Evolutionary conservation across 2,797 vertebrate genomes (phyloP).

Genomic region (Lagorchestes hirsutus): DNA sequence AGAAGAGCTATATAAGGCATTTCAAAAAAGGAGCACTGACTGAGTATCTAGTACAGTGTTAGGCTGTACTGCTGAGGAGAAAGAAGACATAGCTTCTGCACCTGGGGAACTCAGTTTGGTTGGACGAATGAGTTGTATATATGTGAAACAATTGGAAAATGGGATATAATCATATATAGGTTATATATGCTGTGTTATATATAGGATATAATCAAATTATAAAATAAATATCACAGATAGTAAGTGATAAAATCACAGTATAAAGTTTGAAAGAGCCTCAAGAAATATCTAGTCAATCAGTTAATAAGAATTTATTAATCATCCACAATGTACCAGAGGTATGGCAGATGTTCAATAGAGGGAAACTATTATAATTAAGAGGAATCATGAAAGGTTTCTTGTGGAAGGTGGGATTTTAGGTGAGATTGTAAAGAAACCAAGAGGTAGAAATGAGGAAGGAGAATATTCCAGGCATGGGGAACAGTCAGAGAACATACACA

Average conservation of each 20-base stretch:
- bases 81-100: not conserved
- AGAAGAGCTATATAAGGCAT: not conserved
- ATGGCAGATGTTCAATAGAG: not conserved
- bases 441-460: not conserved
- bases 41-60: not conserved
- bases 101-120: not conserved
- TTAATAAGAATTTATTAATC: not conserved
- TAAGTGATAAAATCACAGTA: not conserved
- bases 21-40: not conserved
- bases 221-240: not conserved
- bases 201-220: not conserved
- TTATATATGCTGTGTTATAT: not conserved
- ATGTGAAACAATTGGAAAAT: not conserved
- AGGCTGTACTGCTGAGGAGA: not conserved
- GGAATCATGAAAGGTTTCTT: not conserved
- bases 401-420: not conserved
- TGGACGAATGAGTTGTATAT: not conserved
- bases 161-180: not conserved
- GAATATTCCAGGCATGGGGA: not conserved
- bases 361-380: not conserved
- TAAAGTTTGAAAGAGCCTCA: not conserved
- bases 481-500: not conserved
- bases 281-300: not conserved
- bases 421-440: not conserved
- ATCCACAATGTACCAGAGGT: not conserved